Evolutionary conservation across 2,797 vertebrate species (phyloP).

Genomic region (Microctenopoma lineatum): DNA sequence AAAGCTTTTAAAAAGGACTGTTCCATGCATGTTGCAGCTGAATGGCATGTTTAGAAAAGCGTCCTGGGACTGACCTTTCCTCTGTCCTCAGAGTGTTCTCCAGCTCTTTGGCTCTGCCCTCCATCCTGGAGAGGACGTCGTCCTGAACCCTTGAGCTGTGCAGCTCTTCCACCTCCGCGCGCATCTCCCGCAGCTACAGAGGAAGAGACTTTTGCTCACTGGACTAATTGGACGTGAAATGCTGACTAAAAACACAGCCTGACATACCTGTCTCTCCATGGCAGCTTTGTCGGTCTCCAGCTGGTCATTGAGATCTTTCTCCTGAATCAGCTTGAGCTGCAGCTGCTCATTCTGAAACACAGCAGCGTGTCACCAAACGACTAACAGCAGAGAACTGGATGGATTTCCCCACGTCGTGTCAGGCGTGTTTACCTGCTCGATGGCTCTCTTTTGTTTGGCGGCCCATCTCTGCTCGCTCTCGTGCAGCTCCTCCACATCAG

Average conservation of each 20-base stretch:
- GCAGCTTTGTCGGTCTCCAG: conserved; percentile 77
- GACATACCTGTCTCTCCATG: conserved; percentile 82
- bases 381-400: not conserved
- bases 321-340: conserved; percentile 83
- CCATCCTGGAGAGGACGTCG: conserved; percentile 77
- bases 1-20: not conserved
- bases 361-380: not conserved
- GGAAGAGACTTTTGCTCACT: not conserved
- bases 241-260: not conserved
- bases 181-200: conserved; percentile 78
- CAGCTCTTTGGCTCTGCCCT: conserved; percentile 80
- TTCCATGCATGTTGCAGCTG: too few species aligned
- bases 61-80: conserved; percentile 75
- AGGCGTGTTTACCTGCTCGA: conserved; percentile 77
- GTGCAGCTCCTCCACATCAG: conserved; percentile 81
- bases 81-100: conserved; percentile 78
- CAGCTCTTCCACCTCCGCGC: conserved; percentile 79
- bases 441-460: conserved; percentile 79
- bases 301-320: conserved; percentile 81
- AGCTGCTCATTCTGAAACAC: conserved; percentile 79
- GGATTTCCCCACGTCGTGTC: too few species aligned
- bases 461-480: conserved; percentile 83
- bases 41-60: not conserved
- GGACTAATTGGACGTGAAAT: not conserved
- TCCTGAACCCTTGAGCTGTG: conserved; percentile 81